Conservation (phyloP, 2,888 invertebrate species). For the Caenorhabditis virilis region DNA sequence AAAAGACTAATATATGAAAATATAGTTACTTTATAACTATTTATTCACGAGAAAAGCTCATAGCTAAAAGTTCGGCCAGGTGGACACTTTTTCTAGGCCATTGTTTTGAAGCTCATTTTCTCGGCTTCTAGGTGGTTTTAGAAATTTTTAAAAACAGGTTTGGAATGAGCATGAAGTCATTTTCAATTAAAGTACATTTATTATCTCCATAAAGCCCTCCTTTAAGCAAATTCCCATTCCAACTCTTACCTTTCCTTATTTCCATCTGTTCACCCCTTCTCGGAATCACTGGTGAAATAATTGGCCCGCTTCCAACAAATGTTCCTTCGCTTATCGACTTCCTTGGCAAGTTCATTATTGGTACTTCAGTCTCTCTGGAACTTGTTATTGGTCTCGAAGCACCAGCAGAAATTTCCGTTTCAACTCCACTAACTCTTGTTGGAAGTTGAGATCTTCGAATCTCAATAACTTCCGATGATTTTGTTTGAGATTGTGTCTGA, state of each 20-base stretch:
- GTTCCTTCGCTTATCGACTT: constrained; percentile 27
- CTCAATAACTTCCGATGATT: constrained; percentile 23
- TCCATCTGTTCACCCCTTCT: not conserved
- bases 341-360: constrained; percentile 24
- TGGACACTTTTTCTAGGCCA: no score
- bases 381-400: constrained; percentile 17
- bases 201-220: no score
- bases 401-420: constrained; percentile 26
- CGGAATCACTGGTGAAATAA: constrained; percentile 3
- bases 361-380: constrained; percentile 25
- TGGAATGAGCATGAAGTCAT: no score
- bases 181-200: no score
- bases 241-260: not conserved
- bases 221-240: no score
- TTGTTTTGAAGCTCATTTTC: no score
- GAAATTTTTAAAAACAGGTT: no score
- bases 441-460: constrained; percentile 32
- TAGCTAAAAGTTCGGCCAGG: no score
- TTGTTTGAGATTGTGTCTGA: constrained; percentile 17
- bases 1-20: no score
- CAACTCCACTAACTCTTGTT: constrained; percentile 19
- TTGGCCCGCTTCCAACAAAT: constrained; percentile 32
- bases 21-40: no score
- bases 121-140: no score
- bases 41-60: no score